Conservation (phyloP, 2,797 vertebrate species). For the Spheniscus humboldti region DNA sequence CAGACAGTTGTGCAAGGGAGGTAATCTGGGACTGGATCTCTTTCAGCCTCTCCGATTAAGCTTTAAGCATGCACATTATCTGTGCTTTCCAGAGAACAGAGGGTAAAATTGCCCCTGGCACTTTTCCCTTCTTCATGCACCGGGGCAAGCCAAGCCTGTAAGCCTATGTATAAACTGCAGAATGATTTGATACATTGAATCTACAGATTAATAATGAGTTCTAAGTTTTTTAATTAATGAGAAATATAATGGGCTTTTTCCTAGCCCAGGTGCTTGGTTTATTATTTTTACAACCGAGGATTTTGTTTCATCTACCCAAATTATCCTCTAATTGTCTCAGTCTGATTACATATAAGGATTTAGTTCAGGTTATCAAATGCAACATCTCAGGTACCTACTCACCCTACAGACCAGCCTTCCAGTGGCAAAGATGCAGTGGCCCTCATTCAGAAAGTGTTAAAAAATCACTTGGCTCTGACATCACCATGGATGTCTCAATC, state of each 20-base stretch:
- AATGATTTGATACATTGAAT: neutral
- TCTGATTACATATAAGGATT: neutral
- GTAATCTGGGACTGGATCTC: neutral
- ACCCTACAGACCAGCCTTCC: neutral
- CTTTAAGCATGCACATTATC: neutral
- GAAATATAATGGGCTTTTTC: neutral
- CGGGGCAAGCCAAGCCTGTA: neutral
- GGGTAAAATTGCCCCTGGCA: neutral
- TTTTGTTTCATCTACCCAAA: neutral
- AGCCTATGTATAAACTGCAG: neutral
- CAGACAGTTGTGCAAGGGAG: neutral
- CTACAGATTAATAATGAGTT: neutral
- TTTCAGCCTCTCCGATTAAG: neutral
- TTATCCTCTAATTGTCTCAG: neutral
- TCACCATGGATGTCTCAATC: slow-evolving; percentile 6
- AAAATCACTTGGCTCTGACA: neutral
- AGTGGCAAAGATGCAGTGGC: neutral
- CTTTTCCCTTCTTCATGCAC: neutral
- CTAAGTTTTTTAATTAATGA: neutral
- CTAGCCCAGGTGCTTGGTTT: neutral
- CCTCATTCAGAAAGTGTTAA: neutral
- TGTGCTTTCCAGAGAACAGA: neutral
- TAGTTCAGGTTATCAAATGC: neutral
- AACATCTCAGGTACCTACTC: neutral
- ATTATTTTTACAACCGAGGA: neutral